Conservation (phyloP, 2,888 invertebrate genomes). For the Oligia strigilis region DNA sequence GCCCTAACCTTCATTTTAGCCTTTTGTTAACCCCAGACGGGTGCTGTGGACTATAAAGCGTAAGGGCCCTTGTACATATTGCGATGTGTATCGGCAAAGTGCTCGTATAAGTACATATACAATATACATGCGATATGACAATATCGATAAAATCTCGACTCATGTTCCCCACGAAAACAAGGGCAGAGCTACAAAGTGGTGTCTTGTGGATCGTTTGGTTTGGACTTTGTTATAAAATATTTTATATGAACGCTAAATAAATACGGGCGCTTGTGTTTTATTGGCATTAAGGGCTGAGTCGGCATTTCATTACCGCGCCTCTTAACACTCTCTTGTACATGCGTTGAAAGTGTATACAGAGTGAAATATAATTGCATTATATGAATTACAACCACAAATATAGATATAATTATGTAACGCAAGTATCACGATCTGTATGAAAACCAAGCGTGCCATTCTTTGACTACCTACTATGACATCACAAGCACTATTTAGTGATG, state of each 20-base stretch:
- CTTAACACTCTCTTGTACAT: constrained; percentile 56
- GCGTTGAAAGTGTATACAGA: constrained; percentile 27
- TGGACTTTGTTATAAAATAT: constrained; percentile 65
- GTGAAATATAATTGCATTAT: constrained; percentile 11
- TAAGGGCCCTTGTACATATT: constrained; percentile 51
- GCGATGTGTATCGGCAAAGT: constrained; percentile 51
- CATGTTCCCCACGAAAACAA: constrained; percentile 58
- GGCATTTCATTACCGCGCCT: constrained; percentile 60
- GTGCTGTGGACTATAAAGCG: constrained; percentile 48
- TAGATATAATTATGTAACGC: no score
- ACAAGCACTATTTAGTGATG: no score
- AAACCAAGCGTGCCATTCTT: no score
- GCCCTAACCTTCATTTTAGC: constrained; percentile 54
- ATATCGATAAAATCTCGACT: constrained; percentile 66
- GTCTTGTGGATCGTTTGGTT: constrained; percentile 60
- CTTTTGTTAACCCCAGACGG: constrained; percentile 59
- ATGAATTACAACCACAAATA: not conserved
- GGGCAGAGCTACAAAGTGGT: constrained; percentile 61
- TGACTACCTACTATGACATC: no score
- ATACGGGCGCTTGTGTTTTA: constrained; percentile 19
- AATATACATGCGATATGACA: constrained; percentile 62
- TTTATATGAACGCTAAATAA: constrained; percentile 64
- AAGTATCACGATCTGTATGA: no score
- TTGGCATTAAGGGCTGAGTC: constrained; percentile 37
- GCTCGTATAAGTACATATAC: constrained; percentile 32